Base-by-base conservation (phyloP, 2,888 invertebrate genomes). In the Oligia latruncula region DNA sequence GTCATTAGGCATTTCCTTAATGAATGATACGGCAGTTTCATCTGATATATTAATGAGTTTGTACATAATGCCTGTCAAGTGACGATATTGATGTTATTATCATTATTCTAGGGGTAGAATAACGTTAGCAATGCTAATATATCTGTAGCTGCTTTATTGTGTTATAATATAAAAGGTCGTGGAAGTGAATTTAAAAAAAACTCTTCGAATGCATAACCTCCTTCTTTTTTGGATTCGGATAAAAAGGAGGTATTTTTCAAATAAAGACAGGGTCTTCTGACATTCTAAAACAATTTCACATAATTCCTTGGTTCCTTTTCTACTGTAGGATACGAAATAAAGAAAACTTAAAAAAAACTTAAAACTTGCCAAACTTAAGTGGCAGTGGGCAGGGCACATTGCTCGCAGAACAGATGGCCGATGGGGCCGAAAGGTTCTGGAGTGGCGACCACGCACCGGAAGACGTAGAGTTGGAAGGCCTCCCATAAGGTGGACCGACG, bases 1-100 rank as follows among this genome's bases (percentile, higher is more conserved):
- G 79, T 83, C 86, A 86, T 88, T 81, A 86, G 71, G 23, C 58
- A 62, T 52, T 78, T 65, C 71, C 52, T n/a, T 86, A 71, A 84
- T 81, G 58, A 88, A 74, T 83, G 81, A 81, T 75, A 74, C 60
- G 58, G 70, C 80, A 60, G 66, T 75, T 80, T 71, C 66, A 52
- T 82, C 40, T 73, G 77, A 80, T 74, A 74, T 46, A 70, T 71
- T 88, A 81, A 83, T 83, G 80, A 76, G 70, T 71, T 82, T 66
- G 67, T 75, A 75, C 35, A 80, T 82, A 82, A 86, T 77, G 62
- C 23, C 11, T 74, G 64, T 80, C 62, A 15, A 78, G 52, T 64
- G 60, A 60, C 43, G 20, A 52, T 74, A 84, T 79, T 74, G 65
- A 71, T 85, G 71, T 67, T n/a, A 17, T 71, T 74, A 74, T 67